phyloP scores from a whole-genome alignment of 1,140 invertebrate species.

The Lepidurus packardi region DNA sequence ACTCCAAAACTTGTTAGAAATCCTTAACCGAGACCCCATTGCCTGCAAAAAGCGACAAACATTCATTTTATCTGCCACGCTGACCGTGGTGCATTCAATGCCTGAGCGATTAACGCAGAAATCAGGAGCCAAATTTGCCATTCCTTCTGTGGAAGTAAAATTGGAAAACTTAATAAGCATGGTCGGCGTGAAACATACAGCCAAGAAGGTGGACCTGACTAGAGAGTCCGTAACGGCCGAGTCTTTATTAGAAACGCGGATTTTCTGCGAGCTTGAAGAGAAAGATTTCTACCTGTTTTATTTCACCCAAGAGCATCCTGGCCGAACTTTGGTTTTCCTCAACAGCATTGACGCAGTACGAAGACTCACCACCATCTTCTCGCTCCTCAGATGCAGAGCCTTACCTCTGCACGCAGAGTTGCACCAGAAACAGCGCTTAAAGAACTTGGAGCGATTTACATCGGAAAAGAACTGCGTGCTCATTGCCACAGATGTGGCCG shows the following conservation, averaged over 20 bases:
- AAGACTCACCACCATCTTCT: slow-evolving; percentile 74
- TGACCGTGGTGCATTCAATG: slow-evolving; percentile 80
- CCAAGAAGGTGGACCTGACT: slow-evolving; percentile 54
- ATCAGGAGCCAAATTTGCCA: slow-evolving; percentile 50
- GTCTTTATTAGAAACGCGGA: slow-evolving; percentile 73
- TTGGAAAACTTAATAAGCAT: slow-evolving; percentile 51
- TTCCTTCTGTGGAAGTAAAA: slow-evolving; percentile 64
- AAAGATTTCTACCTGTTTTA: slow-evolving; percentile 94
- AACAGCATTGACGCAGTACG: slow-evolving; percentile 93
- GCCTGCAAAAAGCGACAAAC: slow-evolving; percentile 64
- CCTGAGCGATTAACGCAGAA: slow-evolving; percentile 68
- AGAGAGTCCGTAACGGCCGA: slow-evolving; percentile 62
- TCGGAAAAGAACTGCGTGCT: slow-evolving; percentile 66
- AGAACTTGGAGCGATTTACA: slow-evolving; percentile 88
- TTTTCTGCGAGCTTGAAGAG: slow-evolving; percentile 62
- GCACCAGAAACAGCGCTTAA: slow-evolving; percentile 88
- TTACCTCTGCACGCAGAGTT: slow-evolving; percentile 88
- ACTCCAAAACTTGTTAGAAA: slow-evolving; percentile 70
- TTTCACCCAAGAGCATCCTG: slow-evolving; percentile 74
- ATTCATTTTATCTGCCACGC: slow-evolving; percentile 96
- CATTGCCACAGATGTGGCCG: slow-evolving; percentile 96
- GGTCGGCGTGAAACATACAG: slow-evolving; percentile 46
- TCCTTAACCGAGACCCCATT: slow-evolving; percentile 62
- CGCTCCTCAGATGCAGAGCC: slow-evolving; percentile 67
- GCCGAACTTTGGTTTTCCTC: slow-evolving; percentile 91